Base-by-base conservation (phyloP, 2,888 invertebrate genomes). In the Phaonia tiefii region DNA sequence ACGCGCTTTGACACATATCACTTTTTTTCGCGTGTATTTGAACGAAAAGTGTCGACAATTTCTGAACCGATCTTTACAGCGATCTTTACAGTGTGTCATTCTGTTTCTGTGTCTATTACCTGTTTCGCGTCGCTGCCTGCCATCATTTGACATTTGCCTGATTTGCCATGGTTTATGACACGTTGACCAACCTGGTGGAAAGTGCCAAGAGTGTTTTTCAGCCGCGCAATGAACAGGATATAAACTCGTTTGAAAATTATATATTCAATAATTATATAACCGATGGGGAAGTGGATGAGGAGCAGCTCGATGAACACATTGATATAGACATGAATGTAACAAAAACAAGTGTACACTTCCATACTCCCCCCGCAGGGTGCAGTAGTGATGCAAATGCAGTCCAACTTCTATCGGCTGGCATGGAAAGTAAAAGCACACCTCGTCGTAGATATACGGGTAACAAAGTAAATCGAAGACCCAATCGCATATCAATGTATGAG, bases 401-500 rank as follows among this genome's bases (percentile, higher is more conserved):
- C 4, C 4, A 8, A 5, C 4, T 31, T 31, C 3, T 8, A 3
- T 5, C 8, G 58, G 13, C 1, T 13, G 11, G n/a, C 3, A 7
- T 2, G 4, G 15, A 60, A 17, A 39, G 42, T 10, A 63, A 37
- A 0, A 63, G 63, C 7, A 63, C 63, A 0, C 63, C 39, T 7
- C 63, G 17, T 7, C 11, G n/a, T 20, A 31, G 31, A 31, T n/a
- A n/a, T n/a, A n/a, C 17, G 31, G 10, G n/a, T 1, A 22, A 60
- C 65, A 13, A 74, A 83, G 44, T n/a, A n/a, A n/a, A n/a, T n/a
- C n/a, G 31, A 84, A 83, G 31, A 49, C 65, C 83, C 0, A 85
- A 85, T 25, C 84, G 86, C 37, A 84, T 84, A 70, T 86, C 86
- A 11, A 83, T 86, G 80, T 84, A 83, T 56, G 86, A 86, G 63